Evolutionary conservation across 1,140 invertebrate genomes (phyloP).

Genomic region (Drosophila orena): DNA sequence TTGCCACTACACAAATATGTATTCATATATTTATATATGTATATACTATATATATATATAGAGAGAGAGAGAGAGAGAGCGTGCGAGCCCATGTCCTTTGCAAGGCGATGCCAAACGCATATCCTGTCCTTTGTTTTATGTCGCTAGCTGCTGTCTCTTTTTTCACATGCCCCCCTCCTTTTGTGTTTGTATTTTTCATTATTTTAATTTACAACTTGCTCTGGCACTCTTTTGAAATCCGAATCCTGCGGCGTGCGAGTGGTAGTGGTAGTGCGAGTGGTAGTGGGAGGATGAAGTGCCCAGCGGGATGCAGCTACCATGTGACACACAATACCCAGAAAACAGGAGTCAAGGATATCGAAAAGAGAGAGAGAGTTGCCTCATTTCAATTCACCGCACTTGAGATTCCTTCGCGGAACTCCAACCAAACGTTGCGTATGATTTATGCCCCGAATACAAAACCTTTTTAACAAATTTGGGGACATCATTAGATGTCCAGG

Average conservation of each 20-base stretch:
- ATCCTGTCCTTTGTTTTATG: conserved; percentile 46
- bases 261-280: conserved; percentile 5
- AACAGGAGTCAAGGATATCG: conserved; percentile 25
- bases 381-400: conserved; percentile 14
- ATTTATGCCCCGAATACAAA: background rate
- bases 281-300: conserved; percentile 11
- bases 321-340: conserved; percentile 21
- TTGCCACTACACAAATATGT: background rate
- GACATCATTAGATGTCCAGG: too few species aligned
- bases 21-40: too few species aligned
- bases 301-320: conserved; percentile 45
- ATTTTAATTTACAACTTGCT: conserved; percentile 76
- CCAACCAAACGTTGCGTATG: background rate
- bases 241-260: conserved; percentile 35
- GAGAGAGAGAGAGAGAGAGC: too few species aligned
- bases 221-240: conserved; percentile 67
- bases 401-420: conserved; percentile 22
- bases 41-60: too few species aligned
- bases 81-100: conserved; percentile 45
- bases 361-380: background rate
- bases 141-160: conserved; percentile 28
- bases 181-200: conserved; percentile 63
- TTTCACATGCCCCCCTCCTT: conserved; percentile 1
- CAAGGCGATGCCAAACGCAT: conserved; percentile 75
- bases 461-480: too few species aligned